Evolutionary conservation across 2,888 invertebrate genomes (phyloP).

Genomic region (Acleris emargana): DNA sequence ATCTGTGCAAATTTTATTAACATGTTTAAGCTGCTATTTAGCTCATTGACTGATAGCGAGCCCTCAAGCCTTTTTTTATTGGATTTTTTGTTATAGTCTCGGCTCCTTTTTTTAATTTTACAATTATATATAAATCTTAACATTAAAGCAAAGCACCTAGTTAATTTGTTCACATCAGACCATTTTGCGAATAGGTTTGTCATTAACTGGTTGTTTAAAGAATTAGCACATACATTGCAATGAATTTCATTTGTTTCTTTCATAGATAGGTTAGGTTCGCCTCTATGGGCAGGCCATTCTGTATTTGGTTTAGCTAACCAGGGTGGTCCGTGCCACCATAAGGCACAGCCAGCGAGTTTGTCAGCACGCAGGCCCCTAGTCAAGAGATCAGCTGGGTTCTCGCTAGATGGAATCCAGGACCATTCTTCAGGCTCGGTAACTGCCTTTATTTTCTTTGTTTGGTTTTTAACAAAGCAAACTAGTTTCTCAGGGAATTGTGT

Average conservation of each 20-base stretch:
- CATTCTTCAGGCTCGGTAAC: constrained; percentile 3
- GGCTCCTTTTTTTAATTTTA: background rate
- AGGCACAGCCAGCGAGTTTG: constrained; percentile 1
- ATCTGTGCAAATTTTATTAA: constrained; percentile 15
- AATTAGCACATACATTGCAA: background rate
- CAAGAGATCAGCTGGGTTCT: constrained; percentile 11
- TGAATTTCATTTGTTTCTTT: background rate
- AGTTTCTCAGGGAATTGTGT: constrained; percentile 6
- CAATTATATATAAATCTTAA: constrained; percentile 5
- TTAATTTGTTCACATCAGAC: constrained; percentile 1
- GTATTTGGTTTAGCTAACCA: constrained; percentile 6
- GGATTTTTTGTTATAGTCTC: no score
- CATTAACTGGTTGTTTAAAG: background rate
- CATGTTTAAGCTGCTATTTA: constrained; percentile 2
- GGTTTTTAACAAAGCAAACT: constrained; percentile 16
- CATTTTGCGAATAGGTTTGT: constrained; percentile 5
- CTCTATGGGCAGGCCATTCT: background rate
- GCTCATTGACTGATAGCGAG: constrained; percentile 2
- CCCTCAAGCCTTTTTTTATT: background rate
- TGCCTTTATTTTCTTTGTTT: constrained; percentile 12
- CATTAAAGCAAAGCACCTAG: constrained; percentile 1
- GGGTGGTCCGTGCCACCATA: constrained; percentile 16
- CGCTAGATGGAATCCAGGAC: constrained; percentile 6
- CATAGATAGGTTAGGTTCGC: no score
- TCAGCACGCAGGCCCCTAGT: constrained; percentile 3